Percentiles rank a stretch among this genome's conserved stretches.
Evolutionary conservation across 30 jellyfish, hydroid and myxozoan species (phyloP).

Genomic region (Chrysaora quinquecirrha): DNA sequence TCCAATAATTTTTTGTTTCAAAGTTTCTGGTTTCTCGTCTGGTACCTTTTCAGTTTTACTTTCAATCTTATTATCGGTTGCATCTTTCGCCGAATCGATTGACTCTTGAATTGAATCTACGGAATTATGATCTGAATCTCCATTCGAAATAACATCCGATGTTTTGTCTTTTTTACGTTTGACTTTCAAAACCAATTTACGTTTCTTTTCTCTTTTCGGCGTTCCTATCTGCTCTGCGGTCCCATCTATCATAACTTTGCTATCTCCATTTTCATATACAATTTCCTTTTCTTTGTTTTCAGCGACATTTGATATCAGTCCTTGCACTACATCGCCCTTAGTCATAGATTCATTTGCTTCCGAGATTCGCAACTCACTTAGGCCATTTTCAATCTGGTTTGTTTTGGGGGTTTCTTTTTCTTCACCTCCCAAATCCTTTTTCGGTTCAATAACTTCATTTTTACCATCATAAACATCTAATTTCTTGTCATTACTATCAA

Average conservation of each 20-base stretch:
- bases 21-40: too few species aligned
- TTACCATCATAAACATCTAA: background rate
- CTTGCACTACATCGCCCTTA: background rate
- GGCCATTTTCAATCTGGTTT: background rate
- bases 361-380: background rate
- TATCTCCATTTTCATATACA: background rate
- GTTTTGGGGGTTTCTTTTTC: background rate
- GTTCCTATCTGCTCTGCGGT: conserved; percentile 9
- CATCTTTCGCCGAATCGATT: too few species aligned
- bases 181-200: conserved; percentile 64
- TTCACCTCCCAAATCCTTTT: background rate
- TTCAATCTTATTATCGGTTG: too few species aligned
- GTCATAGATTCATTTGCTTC: background rate
- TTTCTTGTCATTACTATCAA: background rate
- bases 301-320: background rate
- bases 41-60: too few species aligned
- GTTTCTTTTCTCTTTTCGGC: conserved; percentile 53
- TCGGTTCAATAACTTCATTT: too few species aligned
- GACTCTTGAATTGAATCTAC: too few species aligned
- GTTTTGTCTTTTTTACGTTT: conserved; percentile 48
- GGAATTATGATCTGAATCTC: background rate
- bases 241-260: background rate
- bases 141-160: background rate
- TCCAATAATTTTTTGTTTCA: too few species aligned
- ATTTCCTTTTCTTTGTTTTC: background rate